Evolutionary conservation across 2,797 vertebrate species (phyloP).

Genomic region (Notamacropus eugenii): DNA sequence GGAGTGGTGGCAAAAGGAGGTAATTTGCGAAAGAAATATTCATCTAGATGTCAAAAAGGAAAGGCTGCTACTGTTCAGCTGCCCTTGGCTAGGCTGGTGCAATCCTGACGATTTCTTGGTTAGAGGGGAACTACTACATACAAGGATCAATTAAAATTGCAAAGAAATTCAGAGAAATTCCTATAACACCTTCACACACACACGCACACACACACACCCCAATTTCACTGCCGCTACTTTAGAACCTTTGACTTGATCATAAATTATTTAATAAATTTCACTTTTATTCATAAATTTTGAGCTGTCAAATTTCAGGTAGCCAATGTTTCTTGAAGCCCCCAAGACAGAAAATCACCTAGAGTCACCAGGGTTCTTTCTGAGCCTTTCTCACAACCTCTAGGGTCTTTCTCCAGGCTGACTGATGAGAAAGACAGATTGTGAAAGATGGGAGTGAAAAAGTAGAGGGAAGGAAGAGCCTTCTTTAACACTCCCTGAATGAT

Average conservation of each 20-base stretch:
- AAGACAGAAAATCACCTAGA: constrained; percentile 11
- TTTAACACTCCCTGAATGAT: not conserved
- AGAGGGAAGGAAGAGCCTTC: not conserved
- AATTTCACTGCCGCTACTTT: constrained; percentile 18
- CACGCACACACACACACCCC: not conserved
- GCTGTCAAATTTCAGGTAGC: constrained; percentile 3
- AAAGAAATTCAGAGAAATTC: constrained; percentile 40
- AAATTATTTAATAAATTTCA: not conserved
- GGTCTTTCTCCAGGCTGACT: not conserved
- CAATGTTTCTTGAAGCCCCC: not conserved
- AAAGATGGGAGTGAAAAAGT: constrained; percentile 8
- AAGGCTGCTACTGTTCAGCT: not conserved
- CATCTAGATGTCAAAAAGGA: not conserved
- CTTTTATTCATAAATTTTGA: not conserved
- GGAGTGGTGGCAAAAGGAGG: not conserved
- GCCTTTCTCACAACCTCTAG: not conserved
- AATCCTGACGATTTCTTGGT: constrained; percentile 46
- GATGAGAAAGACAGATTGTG: not conserved
- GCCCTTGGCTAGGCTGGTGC: constrained; percentile 19
- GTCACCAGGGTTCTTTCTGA: not conserved
- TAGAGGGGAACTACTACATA: not conserved
- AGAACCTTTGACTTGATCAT: not conserved
- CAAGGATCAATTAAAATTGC: constrained; percentile 44
- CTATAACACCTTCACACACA: constrained; percentile 14
- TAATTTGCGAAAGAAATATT: constrained; percentile 13